Base-by-base conservation (phyloP, 2,113 vertebrate genomes). In the Trogon surrucura region DNA sequence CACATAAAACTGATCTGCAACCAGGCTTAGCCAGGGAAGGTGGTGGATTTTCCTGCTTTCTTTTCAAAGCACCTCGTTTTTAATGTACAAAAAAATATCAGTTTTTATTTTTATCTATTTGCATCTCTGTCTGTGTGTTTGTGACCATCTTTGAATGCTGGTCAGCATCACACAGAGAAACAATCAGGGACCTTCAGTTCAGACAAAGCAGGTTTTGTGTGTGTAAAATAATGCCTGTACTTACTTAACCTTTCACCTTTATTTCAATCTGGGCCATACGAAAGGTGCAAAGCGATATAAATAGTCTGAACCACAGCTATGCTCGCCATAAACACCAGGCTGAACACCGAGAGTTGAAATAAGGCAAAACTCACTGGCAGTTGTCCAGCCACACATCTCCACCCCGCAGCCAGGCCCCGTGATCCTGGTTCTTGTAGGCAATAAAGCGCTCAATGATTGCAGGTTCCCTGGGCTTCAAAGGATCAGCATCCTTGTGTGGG, bases 391-490 rank as follows among this genome's bases (percentile, higher is more conserved):
- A 99, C 83, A 99, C 98, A 21, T 99, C 99, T 77, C 99, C 99
- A 73, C 99, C 99, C n/a, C 99, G 98, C 89, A 99, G 98, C 99
- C 99, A 99, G 84, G 99, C 99, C 38, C 99, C 99, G 0, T 99
- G 99, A 89, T 99, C 99, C 97, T 99, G 99, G 96, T 99, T 99
- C 98, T 99, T 99, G 95, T 99, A 99, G 89, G 99, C 99, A 8
- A 98, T 98, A 70, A 99, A 99, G 93, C 92, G 97, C 29, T 98
- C 97, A 85, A 99, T 99, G 64, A 99, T 98, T 27, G 99, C 99
- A 3, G 99, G 99, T 61, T 99, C 98, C 91, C 99, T 98, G 73
- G 99, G 99, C 96, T 99, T 99, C 95, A 99, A 97, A 21, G 99
- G 99, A 93, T 99, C 99, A 0, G 99, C 98, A 3, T 99, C 99